Percentiles rank a stretch among this genome's conserved stretches.
Conservation (phyloP, 2,888 invertebrate genomes). For the Sussaba pulchella region DNA sequence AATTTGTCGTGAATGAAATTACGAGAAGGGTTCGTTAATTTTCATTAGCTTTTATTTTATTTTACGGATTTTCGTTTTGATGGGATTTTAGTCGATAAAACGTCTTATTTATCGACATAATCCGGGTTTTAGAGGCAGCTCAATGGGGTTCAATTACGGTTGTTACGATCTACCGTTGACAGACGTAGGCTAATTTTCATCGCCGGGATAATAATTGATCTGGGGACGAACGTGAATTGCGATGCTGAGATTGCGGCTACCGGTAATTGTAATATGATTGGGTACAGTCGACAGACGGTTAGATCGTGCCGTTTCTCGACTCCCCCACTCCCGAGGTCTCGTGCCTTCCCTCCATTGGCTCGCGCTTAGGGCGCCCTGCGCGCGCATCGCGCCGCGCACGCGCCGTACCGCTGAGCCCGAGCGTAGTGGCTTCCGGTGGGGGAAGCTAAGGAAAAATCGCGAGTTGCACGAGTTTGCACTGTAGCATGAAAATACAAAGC, state of each 20-base stretch:
- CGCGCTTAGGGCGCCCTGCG: not conserved
- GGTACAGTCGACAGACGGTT: not conserved
- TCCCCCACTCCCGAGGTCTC: too few relatives aligned
- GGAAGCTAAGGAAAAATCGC: too few relatives aligned
- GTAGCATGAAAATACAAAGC: slow-evolving; percentile 25
- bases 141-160: too few relatives aligned
- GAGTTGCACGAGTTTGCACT: not conserved
- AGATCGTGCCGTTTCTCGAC: not conserved
- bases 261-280: not conserved
- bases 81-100: not conserved
- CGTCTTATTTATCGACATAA: not conserved
- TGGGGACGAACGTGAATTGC: not conserved
- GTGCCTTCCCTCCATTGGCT: too few relatives aligned
- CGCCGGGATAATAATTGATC: slow-evolving; percentile 2
- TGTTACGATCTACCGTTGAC: slow-evolving; percentile 2
- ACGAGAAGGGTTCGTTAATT: slow-evolving; percentile 38
- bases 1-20: slow-evolving; percentile 60
- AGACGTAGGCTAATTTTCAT: not conserved
- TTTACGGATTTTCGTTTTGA: not conserved
- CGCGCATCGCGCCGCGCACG: not conserved
- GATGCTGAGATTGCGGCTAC: not conserved
- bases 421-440: too few relatives aligned
- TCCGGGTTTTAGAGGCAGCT: not conserved
- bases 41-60: slow-evolving; percentile 19
- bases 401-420: too few relatives aligned